Evolutionary conservation across 2,113 vertebrate species (phyloP).

Genomic region (Hemiprocne comata): DNA sequence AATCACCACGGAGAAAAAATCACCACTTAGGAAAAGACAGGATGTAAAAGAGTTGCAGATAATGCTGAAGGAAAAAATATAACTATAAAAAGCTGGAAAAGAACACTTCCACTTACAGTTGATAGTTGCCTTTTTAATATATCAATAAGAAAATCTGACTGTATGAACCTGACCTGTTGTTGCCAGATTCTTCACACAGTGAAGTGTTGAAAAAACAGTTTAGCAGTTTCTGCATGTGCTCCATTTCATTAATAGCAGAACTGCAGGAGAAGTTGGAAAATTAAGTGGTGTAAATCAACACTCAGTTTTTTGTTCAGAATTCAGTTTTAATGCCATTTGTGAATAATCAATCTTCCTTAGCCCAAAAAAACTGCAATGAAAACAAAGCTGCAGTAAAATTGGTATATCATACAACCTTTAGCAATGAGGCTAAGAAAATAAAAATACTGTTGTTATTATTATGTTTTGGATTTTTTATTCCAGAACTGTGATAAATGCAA

Average conservation of each 20-base stretch:
- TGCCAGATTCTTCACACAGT: neutral
- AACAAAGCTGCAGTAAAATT: neutral
- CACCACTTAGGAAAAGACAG: neutral
- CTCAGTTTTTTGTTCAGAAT: neutral
- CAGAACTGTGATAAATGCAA: conserved; percentile 36
- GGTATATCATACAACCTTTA: neutral
- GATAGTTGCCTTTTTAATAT: neutral
- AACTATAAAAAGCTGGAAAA: neutral
- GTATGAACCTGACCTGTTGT: neutral
- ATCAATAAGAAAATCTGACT: neutral
- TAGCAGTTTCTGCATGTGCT: neutral
- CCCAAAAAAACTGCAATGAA: neutral
- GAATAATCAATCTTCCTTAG: neutral
- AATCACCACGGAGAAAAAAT: no score
- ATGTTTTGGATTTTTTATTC: conserved; percentile 1
- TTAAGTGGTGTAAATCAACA: neutral
- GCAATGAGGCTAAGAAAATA: neutral
- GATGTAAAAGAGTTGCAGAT: neutral
- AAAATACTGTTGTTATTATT: neutral
- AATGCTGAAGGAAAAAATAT: neutral
- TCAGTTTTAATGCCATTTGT: neutral
- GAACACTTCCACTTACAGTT: neutral
- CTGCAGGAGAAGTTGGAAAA: neutral
- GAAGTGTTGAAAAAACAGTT: neutral
- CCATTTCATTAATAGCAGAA: neutral